Conservation (phyloP, 2,797 vertebrate genomes). For the Chelmon rostratus region DNA sequence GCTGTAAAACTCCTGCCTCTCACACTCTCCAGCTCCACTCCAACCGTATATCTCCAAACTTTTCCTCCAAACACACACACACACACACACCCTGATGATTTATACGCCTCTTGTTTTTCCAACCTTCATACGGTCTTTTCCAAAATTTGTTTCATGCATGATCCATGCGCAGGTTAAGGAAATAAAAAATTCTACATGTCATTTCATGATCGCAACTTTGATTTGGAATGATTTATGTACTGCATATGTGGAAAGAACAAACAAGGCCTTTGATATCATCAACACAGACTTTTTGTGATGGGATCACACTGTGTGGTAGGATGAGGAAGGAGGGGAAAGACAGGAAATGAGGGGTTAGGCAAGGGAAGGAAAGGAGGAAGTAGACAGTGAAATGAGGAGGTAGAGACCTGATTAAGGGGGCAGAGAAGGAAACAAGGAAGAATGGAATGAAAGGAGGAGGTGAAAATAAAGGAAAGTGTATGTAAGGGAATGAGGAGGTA, state of each 20-base stretch:
- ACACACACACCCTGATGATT: slow-evolving; percentile 51
- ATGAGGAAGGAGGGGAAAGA: background rate
- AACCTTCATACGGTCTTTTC: slow-evolving; percentile 24
- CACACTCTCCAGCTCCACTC: slow-evolving; percentile 56
- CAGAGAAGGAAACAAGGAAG: background rate
- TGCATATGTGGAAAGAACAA: slow-evolving; percentile 12
- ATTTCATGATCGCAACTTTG: slow-evolving; percentile 11
- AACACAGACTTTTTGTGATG: slow-evolving; percentile 5
- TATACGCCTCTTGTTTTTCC: slow-evolving; percentile 27
- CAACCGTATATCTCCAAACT: slow-evolving; percentile 62
- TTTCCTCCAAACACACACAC: slow-evolving; percentile 44
- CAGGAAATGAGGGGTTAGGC: slow-evolving; percentile 5
- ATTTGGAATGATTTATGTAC: slow-evolving; percentile 16
- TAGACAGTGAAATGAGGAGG: background rate
- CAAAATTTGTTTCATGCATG: slow-evolving; percentile 35
- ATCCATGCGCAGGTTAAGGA: slow-evolving; percentile 7
- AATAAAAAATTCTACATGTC: slow-evolving; percentile 21
- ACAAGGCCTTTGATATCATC: slow-evolving; percentile 1
- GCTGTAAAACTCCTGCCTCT: slow-evolving; percentile 73
- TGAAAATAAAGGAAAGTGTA: background rate
- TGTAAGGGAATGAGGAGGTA: background rate
- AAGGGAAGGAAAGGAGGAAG: background rate
- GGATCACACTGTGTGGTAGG: background rate
- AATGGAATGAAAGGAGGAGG: background rate
- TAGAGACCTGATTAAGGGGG: background rate